Conservation (phyloP, 1,140 invertebrate genomes). For the Diploscapter pachys region DNA sequence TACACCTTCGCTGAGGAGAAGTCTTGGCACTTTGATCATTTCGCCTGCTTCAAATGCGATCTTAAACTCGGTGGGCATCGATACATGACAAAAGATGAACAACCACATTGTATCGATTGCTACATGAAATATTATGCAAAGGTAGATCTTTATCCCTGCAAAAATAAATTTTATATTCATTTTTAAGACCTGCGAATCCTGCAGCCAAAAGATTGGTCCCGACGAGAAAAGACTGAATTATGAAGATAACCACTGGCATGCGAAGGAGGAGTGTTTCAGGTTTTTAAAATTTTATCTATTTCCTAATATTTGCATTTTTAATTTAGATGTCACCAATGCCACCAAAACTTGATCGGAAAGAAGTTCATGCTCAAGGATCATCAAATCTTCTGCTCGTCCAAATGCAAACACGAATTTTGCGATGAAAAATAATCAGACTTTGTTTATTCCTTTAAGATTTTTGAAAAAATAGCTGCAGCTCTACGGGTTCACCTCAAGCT, state of each 20-base stretch:
- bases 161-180: constrained; percentile 10
- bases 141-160: constrained; percentile 46
- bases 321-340: constrained; percentile 16
- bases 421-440: no score
- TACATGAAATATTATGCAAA: constrained; percentile 73
- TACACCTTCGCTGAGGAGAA: constrained; percentile 78
- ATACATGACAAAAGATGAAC: constrained; percentile 73
- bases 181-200: constrained; percentile 70
- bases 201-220: constrained; percentile 71
- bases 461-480: no score
- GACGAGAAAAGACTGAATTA: constrained; percentile 74
- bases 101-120: constrained; percentile 75
- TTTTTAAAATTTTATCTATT: neutral
- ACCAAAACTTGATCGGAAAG: constrained; percentile 20
- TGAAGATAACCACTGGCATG: constrained; percentile 75
- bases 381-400: constrained; percentile 23
- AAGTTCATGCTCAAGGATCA: constrained; percentile 30
- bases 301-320: neutral
- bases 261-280: constrained; percentile 70
- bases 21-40: constrained; percentile 80
- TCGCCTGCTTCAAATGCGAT: constrained; percentile 81
- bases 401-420: neutral
- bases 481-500: no score
- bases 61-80: constrained; percentile 74
- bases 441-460: no score